Evolutionary conservation across 2,888 invertebrate species (phyloP).

Genomic region (Branchellion lobata): DNA sequence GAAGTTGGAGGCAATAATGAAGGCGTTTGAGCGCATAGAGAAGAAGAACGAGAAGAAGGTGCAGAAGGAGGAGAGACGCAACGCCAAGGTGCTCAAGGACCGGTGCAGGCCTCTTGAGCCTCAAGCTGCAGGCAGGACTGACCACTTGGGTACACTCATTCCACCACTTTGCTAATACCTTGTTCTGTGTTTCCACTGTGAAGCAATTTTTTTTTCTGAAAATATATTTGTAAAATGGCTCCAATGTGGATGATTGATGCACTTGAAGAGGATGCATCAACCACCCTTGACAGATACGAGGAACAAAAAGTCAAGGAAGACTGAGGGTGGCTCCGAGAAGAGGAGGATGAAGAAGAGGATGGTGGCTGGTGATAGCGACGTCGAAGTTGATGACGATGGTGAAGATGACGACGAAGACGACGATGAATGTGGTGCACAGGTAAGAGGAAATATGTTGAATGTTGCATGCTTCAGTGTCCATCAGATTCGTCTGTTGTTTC

Average conservation of each 20-base stretch:
- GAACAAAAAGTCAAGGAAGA: conserved; percentile 37
- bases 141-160: not conserved
- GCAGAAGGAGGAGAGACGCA: conserved; percentile 5
- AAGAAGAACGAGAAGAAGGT: conserved; percentile 40
- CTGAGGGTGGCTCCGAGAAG: conserved; percentile 30
- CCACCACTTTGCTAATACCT: not conserved
- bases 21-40: conserved; percentile 43
- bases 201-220: too few species aligned
- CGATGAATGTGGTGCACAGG: not conserved
- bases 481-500: too few species aligned
- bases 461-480: too few species aligned
- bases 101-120: not conserved
- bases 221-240: too few species aligned
- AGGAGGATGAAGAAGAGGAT: conserved; percentile 28
- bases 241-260: too few species aligned
- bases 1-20: conserved; percentile 47
- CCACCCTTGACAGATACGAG: not conserved
- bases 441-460: too few species aligned
- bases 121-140: not conserved
- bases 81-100: not conserved
- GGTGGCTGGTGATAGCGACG: not conserved
- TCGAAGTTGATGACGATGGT: not conserved
- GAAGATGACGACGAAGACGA: conserved; percentile 15
- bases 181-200: not conserved
- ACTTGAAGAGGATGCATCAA: too few species aligned